Evolutionary conservation across 2,797 vertebrate genomes (phyloP), one percentile per base, ranked within the genome.

Genomic region (Hapalemur alaotrensis): DNA sequence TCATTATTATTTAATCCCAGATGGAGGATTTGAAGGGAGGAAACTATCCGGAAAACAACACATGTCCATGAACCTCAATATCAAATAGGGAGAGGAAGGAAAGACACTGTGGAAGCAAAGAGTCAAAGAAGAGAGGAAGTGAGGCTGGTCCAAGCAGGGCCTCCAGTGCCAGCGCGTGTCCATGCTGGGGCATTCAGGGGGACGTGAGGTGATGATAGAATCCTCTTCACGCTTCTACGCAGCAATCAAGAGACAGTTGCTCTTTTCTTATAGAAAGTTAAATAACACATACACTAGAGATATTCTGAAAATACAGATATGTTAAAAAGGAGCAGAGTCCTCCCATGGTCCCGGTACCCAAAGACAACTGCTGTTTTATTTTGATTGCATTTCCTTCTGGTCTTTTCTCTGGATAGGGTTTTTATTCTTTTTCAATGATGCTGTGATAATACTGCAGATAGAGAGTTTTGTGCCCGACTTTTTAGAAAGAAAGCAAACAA

Each of bases 181-280:
- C 67, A 25, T 0, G 3, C 1, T 3, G 50, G 32, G 84, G 32
- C n/a, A 9, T 28, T 13, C 22, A 15, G 43, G 3, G 15, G 28
- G 17, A 28, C 0, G 9, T 6, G 2, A 50, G 75, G 69, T 20
- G 18, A 6, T 9, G n/a, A 7, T 11, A 3, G 5, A 43, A 13
- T 14, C n/a, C 38, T 72, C 46, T 76, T 50, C 67, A 6, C 6
- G 7, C 4, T 15, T 65, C 67, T 48, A 5, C 28, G 25, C 23
- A 61, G 48, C 52, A 59, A 72, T n/a, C 59, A 30, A 23, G 69
- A 10, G 59, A 32, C 72, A 65, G 20, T 17, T 79, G 20, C 6
- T 76, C 50, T 80, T 41, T 75, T 76, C 38, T 76, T 48, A 35
- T 1, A 48, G 67, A 69, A 80, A 18, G 20, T 65, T 78, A 52